phyloP scores from a whole-genome alignment of 2,113 vertebrate species.

The Larimichthys polyactis region DNA sequence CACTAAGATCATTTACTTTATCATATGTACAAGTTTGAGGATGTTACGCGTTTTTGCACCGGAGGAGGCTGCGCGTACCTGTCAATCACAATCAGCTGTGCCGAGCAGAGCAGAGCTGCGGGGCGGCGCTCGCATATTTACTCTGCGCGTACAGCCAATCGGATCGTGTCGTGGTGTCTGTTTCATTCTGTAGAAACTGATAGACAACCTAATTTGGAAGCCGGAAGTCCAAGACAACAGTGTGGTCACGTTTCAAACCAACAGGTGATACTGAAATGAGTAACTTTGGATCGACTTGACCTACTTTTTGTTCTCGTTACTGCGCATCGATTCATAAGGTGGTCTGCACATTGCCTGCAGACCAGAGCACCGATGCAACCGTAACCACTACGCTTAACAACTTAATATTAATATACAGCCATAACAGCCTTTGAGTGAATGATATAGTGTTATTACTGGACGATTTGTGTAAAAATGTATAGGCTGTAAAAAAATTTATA shows the following conservation, averaged over 20 bases:
- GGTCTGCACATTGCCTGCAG: neutral
- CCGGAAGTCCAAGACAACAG: slow-evolving; percentile 38
- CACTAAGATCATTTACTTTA: neutral
- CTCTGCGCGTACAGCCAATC: slow-evolving; percentile 34
- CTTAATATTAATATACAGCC: too few species aligned
- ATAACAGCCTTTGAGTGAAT: neutral
- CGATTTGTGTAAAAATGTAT: neutral
- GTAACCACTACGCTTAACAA: too few species aligned
- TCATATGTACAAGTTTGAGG: neutral
- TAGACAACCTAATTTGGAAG: slow-evolving; percentile 29
- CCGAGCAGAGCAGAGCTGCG: slow-evolving; percentile 48
- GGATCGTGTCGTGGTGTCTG: neutral
- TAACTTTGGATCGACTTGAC: slow-evolving; percentile 40
- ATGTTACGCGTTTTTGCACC: neutral
- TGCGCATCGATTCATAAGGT: neutral
- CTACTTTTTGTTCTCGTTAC: slow-evolving; percentile 40
- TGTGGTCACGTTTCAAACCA: slow-evolving; percentile 38
- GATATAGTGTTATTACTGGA: neutral
- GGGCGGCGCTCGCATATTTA: neutral
- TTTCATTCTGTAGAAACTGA: slow-evolving; percentile 34
- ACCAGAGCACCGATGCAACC: neutral
- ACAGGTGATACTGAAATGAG: slow-evolving; percentile 56
- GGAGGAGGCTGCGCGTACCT: slow-evolving; percentile 40
- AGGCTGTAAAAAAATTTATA: neutral
- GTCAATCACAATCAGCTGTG: slow-evolving; percentile 48